Base-by-base conservation (phyloP, 2,888 invertebrate species). In the Ernsta delagoae region DNA sequence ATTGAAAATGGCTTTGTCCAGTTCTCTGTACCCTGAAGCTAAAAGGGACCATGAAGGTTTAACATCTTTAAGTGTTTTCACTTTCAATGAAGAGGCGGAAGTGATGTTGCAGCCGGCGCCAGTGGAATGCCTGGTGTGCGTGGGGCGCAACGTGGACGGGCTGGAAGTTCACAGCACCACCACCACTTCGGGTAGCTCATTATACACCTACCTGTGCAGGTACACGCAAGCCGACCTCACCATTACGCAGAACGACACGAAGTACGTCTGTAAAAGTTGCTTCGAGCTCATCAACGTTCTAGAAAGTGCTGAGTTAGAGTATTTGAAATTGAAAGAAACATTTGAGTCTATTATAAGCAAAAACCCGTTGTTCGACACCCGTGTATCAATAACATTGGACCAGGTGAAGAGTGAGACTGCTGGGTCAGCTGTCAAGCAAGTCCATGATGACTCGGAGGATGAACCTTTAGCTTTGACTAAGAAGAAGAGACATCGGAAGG, bases 231-330 rank as follows among this genome's bases (percentile, higher is more conserved):
- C 78, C 50, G 83, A 84, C 57, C 73, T 88, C 41, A 70, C 77
- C 16, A 78, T 75, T n/a, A 69, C 77, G 9, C 76, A 78, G 16
- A 79, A 76, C 65, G 76, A 77, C 72, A 75, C 83, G 41, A 86
- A 82, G 74, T 81, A 76, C 72, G 79, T 90, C 57, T 92, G 92
- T 74, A 85, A 83, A 72, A 82, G 77, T 65, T 92, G 92, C 74
- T 83, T 78, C 70, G 87, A 91, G 36, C 86, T 92, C 59, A 79
- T 92, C 57, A 87, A 88, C 73, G 81, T 89, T 48, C 77, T 92
- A 50, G 92, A 92, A 74, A 85, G 84, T 59, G 87, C 92, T 2
- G 92, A 92, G 75, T 71, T 86, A 12, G 90, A 91, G 71, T 92
- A 91, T 70, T 50, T 79, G 45, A 89, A 88, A 74, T 73, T 90